Base-by-base conservation (phyloP, 2,888 invertebrate genomes). In the Anticlea derivata region DNA sequence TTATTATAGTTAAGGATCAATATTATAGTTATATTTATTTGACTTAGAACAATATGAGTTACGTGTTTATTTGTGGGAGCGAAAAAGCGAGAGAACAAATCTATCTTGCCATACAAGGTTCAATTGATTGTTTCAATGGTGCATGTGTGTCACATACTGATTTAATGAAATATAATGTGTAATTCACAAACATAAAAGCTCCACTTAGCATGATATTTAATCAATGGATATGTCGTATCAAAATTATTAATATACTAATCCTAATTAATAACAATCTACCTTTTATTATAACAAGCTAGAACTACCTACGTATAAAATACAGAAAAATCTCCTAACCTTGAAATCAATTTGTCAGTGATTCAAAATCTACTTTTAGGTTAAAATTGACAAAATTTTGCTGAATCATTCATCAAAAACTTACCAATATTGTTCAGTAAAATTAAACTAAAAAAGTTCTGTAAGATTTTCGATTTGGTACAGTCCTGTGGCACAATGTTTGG, bases 221-320 rank as follows among this genome's bases (percentile, higher is more conserved):
- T 45, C 53, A 47, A 55, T 50, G 47, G 83, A 82, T 83, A 82
- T 83, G 83, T 83, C 54, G 77, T 70, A 58, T 68, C 62, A 53
- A 12, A 43, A 31, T 49, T 35, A 17, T 24, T 24, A 37, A 35
- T 6, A 23, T 33, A 55, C 59, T 61, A 66, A 54, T 62, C 44
- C 63, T 71, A 70, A 50, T 68, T 11, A 53, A 63, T 70, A 81
- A 79, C 73, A 70, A 70, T 70, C 71, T 80, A 58, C 38, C 75
- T 60, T 41, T 23, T 20, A 23, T 44, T 20, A 66, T 67, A 75
- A 69, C 67, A 66, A 63, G 61, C 61, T 66, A 66, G 23, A 39
- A 55, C 59, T 60, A 52, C 33, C 59, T 60, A 52, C 33, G 17
- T 50, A 57, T 51, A 31, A 26, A 26, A 26, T 12, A 23, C 35